These are phyloP conservation scores for Semaprochilodus insignis DNA, from an alignment of 2,797 vertebrate species.

Conservation along the genomic window DNA sequence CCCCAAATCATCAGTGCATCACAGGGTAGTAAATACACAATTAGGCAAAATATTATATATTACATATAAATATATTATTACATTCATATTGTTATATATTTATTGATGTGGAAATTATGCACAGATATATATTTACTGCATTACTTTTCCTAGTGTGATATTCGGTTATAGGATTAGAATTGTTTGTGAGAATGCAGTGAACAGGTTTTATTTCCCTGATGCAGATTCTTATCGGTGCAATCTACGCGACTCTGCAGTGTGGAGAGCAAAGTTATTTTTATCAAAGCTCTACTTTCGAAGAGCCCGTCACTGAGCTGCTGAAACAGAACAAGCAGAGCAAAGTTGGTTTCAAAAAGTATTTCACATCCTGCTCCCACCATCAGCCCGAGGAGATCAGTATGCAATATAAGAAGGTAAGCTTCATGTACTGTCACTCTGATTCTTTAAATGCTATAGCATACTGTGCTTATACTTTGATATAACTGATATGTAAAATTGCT, in stretches of 20 bases:
- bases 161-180: neutral
- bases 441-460: neutral
- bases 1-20: no score
- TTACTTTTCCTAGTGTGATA: neutral
- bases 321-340: conserved; percentile 51
- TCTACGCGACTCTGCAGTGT: conserved; percentile 72
- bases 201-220: conserved; percentile 34
- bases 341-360: neutral
- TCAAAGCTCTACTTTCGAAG: conserved; percentile 37
- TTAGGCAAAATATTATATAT: no score
- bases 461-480: neutral
- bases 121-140: no score
- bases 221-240: conserved; percentile 77
- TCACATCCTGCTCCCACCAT: neutral
- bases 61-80: no score
- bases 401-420: conserved; percentile 72
- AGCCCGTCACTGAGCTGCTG: conserved; percentile 56
- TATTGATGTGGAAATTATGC: no score
- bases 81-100: no score
- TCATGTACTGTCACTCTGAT: neutral
- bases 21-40: no score
- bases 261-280: conserved; percentile 64
- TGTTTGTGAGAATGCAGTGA: neutral
- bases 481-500: no score
- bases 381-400: conserved; percentile 35